Evolutionary conservation across 2,888 invertebrate genomes (phyloP), one percentile per base, ranked within the genome.

Genomic region (Papilio protenor): DNA sequence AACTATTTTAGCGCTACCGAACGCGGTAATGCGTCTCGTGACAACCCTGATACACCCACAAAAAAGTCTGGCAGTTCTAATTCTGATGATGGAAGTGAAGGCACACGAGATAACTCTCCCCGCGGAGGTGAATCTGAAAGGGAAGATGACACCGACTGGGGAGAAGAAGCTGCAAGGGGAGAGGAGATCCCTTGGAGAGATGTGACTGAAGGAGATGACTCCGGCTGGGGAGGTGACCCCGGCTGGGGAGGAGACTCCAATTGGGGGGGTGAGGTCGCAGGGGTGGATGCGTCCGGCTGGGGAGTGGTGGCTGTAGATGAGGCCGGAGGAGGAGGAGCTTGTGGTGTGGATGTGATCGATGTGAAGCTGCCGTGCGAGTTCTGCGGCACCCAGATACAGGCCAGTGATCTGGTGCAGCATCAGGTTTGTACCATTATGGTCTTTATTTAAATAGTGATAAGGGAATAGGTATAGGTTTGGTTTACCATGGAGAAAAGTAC

Each of bases 281-380:
- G 18, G 16, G 52, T 5, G 52, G 52, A 6, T 4, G 6, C 0
- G 52, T 16, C 52, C 6, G 16, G 16, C 21, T 1, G 21, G 21
- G 11, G 4, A 21, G 57, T 18, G 21, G 21, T 2, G 57, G 2
- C 21, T 11, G 21, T 6, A 3, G 21, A 71, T 27, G 16, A 21
- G 27, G 52, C n/a, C 14, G 69, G 2, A 27, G 45, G 27, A 1
- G 40, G 33, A n/a, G 74, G 64, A n/a, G 75, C 27, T 21, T 52
- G 64, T 14, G 73, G 66, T 12, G 76, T 47, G 14, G 84, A 70
- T 23, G 84, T 72, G 2, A 79, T 77, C 8, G 83, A 84, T 49
- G 95, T 94, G 69, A 90, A 90, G 79, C 88, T 96, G 70, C 96
- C 96, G 10, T 96, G 96, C 87, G 96, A 96, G 91, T 96, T 96